A percentile compares a stretch with the other conserved stretches of the same genome.
These are phyloP conservation scores for Nanger granti DNA, from an alignment of 2,113 vertebrate species.

Conservation along the genomic window DNA sequence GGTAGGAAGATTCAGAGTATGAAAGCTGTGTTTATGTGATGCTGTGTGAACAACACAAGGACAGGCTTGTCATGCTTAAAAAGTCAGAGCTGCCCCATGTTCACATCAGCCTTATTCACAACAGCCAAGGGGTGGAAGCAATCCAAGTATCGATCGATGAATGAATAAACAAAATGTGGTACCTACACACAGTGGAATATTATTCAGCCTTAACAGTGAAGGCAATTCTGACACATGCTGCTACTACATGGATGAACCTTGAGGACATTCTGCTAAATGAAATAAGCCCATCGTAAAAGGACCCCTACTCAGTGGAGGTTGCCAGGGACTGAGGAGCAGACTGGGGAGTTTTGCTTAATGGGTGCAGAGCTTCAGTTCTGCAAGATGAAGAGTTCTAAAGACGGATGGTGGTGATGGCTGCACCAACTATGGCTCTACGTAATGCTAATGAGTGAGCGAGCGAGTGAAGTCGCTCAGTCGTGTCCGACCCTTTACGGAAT, in stretches of 20 bases:
- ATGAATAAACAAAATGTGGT: background rate
- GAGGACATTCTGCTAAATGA: background rate
- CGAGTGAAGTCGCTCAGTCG: no score
- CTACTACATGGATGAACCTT: background rate
- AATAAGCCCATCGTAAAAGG: background rate
- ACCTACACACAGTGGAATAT: background rate
- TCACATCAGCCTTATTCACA: background rate
- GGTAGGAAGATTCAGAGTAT: background rate
- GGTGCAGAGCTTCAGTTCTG: background rate
- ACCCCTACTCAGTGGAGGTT: background rate
- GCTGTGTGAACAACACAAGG: background rate
- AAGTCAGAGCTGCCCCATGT: background rate
- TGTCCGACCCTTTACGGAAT: background rate
- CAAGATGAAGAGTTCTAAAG: background rate
- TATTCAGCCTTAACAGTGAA: background rate
- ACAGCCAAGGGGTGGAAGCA: background rate
- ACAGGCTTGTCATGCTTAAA: background rate
- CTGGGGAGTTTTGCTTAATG: background rate
- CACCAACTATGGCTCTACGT: background rate
- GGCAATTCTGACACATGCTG: background rate
- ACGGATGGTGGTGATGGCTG: background rate
- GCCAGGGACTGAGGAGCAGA: background rate
- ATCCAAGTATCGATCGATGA: background rate
- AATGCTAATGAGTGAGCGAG: no score
- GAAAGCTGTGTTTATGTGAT: background rate